Evolutionary conservation across 2,797 vertebrate species (phyloP).

Genomic region (Arrhamphus sclerolepis): DNA sequence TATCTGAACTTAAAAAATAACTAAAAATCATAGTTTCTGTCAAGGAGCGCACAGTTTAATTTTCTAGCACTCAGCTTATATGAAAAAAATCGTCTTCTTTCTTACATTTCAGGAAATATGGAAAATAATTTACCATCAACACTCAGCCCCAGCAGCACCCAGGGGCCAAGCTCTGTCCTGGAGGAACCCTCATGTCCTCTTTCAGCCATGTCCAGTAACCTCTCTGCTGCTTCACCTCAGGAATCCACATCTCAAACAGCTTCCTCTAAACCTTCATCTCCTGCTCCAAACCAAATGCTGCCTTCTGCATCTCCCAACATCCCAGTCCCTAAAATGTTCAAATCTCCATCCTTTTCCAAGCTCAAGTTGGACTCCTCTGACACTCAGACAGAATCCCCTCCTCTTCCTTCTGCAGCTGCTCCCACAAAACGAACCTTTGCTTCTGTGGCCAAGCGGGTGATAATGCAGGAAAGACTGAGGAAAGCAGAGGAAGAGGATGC

Average conservation of each 20-base stretch:
- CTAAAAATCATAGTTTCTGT: too few relatives aligned
- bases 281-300: conserved; percentile 2
- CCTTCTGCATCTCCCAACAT: background rate
- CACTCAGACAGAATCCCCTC: background rate
- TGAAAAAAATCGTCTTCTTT: too few relatives aligned
- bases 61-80: too few relatives aligned
- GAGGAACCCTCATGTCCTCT: conserved; percentile 25
- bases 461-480: conserved; percentile 73
- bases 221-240: conserved; percentile 9
- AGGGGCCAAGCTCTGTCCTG: conserved; percentile 33
- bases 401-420: conserved; percentile 2
- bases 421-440: conserved; percentile 63
- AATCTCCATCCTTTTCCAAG: conserved; percentile 9
- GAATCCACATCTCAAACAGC: conserved; percentile 3
- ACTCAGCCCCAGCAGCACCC: conserved; percentile 31
- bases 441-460: conserved; percentile 68
- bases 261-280: background rate
- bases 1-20: too few relatives aligned
- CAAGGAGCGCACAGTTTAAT: too few relatives aligned
- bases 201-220: conserved; percentile 19
- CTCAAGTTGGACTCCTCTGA: conserved; percentile 5
- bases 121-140: conserved; percentile 55
- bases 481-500: conserved; percentile 66
- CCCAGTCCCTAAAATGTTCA: conserved; percentile 4
- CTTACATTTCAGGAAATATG: conserved; percentile 49